phyloP scores from a whole-genome alignment of 2,888 invertebrate species.

The Ariolimax columbianus region DNA sequence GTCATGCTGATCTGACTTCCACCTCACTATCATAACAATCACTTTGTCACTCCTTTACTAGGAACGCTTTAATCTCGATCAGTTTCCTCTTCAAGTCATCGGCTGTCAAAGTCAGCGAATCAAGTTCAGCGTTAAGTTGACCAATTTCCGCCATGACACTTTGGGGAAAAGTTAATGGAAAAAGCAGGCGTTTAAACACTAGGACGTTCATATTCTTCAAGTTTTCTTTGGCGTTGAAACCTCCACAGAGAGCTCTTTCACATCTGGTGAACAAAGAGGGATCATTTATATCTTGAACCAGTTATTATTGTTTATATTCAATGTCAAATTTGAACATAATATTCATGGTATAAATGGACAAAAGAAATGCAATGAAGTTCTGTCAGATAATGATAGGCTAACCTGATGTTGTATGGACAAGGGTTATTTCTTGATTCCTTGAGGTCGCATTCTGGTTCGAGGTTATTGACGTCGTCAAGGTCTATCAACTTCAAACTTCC shows the following conservation, averaged over 20 bases:
- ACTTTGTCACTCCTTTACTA: background rate
- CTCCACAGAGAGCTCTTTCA: conserved; percentile 67
- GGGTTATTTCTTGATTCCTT: conserved; percentile 46
- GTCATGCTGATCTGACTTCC: background rate
- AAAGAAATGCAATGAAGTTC: too few species aligned
- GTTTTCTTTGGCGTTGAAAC: conserved; percentile 72
- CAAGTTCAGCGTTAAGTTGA: conserved; percentile 58
- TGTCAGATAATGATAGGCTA: conserved; percentile 57
- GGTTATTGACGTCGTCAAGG: conserved; percentile 74
- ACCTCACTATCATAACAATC: background rate
- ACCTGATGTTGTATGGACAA: conserved; percentile 51
- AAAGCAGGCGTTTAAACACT: conserved; percentile 67
- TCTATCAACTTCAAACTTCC: conserved; percentile 73
- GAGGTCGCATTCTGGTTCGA: conserved; percentile 69
- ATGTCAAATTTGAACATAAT: too few species aligned
- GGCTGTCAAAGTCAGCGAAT: conserved; percentile 54
- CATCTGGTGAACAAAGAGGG: conserved; percentile 56
- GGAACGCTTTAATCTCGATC: conserved; percentile 17
- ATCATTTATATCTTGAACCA: too few species aligned
- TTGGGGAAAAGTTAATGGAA: conserved; percentile 67
- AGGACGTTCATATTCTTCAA: conserved; percentile 68
- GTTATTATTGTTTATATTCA: too few species aligned
- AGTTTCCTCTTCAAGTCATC: conserved; percentile 46
- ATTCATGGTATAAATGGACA: too few species aligned
- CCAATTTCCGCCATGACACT: conserved; percentile 59